Conservation (phyloP, 2,888 invertebrate species). For the Belgica antarctica region DNA sequence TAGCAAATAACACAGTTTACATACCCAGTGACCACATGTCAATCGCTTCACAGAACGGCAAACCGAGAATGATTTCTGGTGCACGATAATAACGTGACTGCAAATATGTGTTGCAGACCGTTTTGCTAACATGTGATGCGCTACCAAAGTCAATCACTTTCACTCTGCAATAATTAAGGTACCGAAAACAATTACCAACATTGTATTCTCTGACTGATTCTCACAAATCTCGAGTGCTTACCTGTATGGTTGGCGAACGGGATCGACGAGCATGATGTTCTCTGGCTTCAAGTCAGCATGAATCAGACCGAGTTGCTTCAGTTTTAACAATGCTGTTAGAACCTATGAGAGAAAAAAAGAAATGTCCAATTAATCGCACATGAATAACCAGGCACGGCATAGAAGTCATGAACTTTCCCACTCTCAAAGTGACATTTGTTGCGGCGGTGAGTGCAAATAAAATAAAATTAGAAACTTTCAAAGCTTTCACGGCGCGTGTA, state of each 20-base stretch:
- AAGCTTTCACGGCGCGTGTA: neutral
- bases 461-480: neutral
- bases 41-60: constrained; percentile 98
- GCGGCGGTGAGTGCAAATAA: too few species aligned
- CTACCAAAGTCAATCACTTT: constrained; percentile 99
- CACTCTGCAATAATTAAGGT: constrained; percentile 61
- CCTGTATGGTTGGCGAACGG: constrained; percentile 90
- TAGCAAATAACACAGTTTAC: too few species aligned
- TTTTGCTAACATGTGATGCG: constrained; percentile 98
- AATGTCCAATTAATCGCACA: too few species aligned
- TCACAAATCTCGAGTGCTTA: constrained; percentile 44
- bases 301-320: constrained; percentile 94
- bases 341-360: constrained; percentile 49
- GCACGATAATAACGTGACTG: constrained; percentile 98
- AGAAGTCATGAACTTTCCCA: too few species aligned
- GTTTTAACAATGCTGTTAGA: constrained; percentile 65
- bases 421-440: too few species aligned
- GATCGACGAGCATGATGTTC: constrained; percentile 99
- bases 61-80: constrained; percentile 93
- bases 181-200: neutral
- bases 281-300: constrained; percentile 99
- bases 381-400: too few species aligned
- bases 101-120: constrained; percentile 98
- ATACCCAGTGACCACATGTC: constrained; percentile 99
- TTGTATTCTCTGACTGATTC: neutral